Evolutionary conservation across 2,888 invertebrate species (phyloP).

Genomic region (Morpho helenor): DNA sequence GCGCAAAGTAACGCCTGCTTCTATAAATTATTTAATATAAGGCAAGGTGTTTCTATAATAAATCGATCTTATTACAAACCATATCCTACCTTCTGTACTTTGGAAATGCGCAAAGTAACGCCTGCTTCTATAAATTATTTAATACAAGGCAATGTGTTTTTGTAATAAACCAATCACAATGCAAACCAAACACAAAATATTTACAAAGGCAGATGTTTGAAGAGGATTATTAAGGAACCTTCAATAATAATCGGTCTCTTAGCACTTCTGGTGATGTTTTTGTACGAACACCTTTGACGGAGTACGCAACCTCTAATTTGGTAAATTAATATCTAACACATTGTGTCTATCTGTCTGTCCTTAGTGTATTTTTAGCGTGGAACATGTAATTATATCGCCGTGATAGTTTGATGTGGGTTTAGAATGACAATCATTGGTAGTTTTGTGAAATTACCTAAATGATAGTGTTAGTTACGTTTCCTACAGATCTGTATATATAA

Average conservation of each 20-base stretch:
- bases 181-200: conserved; percentile 67
- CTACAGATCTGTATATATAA: no score
- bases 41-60: no score
- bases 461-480: no score
- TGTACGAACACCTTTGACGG: conserved; percentile 65
- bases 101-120: no score
- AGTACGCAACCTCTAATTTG: conserved; percentile 67
- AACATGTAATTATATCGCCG: conserved; percentile 23
- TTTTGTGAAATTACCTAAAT: no score
- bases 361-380: conserved; percentile 61
- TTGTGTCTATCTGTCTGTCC: conserved; percentile 68
- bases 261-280: conserved; percentile 74
- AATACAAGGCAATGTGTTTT: no score
- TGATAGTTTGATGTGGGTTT: conserved; percentile 16
- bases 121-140: no score
- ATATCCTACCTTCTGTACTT: no score
- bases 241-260: conserved; percentile 71
- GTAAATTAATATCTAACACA: conserved; percentile 76
- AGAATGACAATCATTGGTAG: conserved; percentile 2
- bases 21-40: no score
- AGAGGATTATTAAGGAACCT: conserved; percentile 60
- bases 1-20: no score
- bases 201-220: conserved; percentile 73
- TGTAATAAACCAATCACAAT: conserved; percentile 17
- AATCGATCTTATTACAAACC: no score